Percentiles rank a stretch among this genome's conserved stretches.
Evolutionary conservation across 2,888 invertebrate species (phyloP).

Genomic region (Drosophila mayaguana): DNA sequence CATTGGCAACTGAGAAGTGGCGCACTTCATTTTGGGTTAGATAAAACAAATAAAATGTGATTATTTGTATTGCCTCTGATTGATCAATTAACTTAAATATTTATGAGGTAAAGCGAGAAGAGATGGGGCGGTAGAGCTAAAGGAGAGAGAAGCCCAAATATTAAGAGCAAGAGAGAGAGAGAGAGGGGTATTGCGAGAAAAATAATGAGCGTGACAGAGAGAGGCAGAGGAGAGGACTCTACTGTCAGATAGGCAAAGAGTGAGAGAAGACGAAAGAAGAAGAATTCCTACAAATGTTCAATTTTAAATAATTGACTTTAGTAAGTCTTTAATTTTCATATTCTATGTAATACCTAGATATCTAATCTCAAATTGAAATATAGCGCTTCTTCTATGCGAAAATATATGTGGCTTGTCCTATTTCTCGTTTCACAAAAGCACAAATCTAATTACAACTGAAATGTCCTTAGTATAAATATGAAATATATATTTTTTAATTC

Average conservation of each 20-base stretch:
- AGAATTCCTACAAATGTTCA: too few relatives aligned
- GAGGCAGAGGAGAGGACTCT: neutral
- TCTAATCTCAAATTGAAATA: neutral
- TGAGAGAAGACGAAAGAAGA: neutral
- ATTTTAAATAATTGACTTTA: neutral
- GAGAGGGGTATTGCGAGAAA: neutral
- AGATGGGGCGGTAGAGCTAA: neutral
- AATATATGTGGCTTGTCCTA: neutral
- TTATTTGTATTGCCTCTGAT: conserved; percentile 22
- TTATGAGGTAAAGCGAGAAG: neutral
- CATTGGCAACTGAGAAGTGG: conserved; percentile 58
- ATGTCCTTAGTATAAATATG: neutral
- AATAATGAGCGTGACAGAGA: neutral
- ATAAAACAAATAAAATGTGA: conserved; percentile 28
- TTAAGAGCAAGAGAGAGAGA: neutral
- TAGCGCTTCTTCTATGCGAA: too few relatives aligned
- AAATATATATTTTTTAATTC: neutral
- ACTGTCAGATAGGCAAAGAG: neutral
- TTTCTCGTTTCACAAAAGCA: neutral
- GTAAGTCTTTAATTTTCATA: too few relatives aligned
- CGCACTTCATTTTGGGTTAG: neutral
- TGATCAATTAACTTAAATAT: conserved; percentile 23
- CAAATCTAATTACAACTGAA: neutral
- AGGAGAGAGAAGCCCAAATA: neutral
- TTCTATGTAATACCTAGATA: neutral